Evolutionary conservation across 2,888 invertebrate species (phyloP).

Genomic region (Eretmocerus hayati): DNA sequence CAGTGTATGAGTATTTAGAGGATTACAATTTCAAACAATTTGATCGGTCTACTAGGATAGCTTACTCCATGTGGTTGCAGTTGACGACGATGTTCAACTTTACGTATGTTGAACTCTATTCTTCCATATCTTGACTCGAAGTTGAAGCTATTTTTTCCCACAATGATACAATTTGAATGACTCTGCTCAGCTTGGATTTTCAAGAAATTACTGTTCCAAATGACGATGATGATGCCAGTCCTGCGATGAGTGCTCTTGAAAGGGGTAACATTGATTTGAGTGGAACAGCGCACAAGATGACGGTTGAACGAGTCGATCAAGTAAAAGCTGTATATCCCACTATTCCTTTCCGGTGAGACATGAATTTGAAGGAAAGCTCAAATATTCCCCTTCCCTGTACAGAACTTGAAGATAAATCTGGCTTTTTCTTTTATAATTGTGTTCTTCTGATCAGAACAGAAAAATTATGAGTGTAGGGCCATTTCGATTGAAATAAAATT

Average conservation of each 20-base stretch:
- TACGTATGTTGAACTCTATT: constrained; percentile 16
- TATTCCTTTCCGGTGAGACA: constrained; percentile 11
- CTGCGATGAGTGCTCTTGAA: constrained; percentile 16
- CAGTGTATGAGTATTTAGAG: constrained; percentile 15
- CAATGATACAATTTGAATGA: too few relatives aligned
- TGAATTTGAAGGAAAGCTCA: neutral
- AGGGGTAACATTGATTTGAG: constrained; percentile 15
- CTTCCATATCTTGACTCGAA: too few relatives aligned
- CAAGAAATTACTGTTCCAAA: constrained; percentile 18
- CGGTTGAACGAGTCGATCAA: constrained; percentile 2
- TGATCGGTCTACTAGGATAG: constrained; percentile 10
- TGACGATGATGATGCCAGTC: constrained; percentile 17
- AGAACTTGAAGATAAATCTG: too few relatives aligned
- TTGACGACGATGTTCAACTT: constrained; percentile 27
- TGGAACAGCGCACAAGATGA: constrained; percentile 16
- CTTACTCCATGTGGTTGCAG: constrained; percentile 20
- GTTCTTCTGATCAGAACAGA: too few relatives aligned
- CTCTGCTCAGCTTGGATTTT: constrained; percentile 10
- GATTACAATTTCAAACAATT: constrained; percentile 10
- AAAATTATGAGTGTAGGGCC: too few relatives aligned
- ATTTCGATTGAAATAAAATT: too few relatives aligned
- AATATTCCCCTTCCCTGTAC: neutral
- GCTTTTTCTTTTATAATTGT: too few relatives aligned
- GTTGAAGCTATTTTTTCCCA: too few relatives aligned
- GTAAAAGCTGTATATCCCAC: constrained; percentile 11